Conservation (phyloP, 2,888 invertebrate genomes). For the Hecatera dysodea region DNA sequence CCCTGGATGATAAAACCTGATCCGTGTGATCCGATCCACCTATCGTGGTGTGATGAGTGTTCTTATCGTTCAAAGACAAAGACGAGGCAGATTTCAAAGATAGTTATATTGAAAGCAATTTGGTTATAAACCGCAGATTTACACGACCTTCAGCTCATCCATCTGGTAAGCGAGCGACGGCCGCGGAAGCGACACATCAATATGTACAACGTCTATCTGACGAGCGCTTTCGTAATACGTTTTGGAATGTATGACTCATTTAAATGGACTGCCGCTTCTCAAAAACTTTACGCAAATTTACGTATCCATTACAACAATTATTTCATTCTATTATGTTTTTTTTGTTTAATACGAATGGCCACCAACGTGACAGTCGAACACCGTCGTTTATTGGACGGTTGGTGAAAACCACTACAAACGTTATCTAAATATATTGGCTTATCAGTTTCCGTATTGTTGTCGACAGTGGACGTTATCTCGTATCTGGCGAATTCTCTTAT, state of each 20-base stretch:
- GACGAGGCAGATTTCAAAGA: slow-evolving; percentile 23
- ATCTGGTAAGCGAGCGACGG: slow-evolving; percentile 47
- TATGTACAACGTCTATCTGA: slow-evolving; percentile 46
- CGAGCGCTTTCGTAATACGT: slow-evolving; percentile 32
- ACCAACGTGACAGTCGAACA: slow-evolving; percentile 6
- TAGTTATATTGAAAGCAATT: slow-evolving; percentile 44
- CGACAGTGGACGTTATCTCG: slow-evolving; percentile 79
- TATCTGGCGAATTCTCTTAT: slow-evolving; percentile 70
- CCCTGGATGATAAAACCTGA: not conserved
- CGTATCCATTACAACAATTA: slow-evolving; percentile 8
- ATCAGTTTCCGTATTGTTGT: slow-evolving; percentile 77
- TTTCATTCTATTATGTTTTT: slow-evolving; percentile 21
- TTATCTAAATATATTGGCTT: slow-evolving; percentile 64
- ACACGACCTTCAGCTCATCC: slow-evolving; percentile 49
- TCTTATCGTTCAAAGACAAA: slow-evolving; percentile 22
- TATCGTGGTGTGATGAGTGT: not conserved
- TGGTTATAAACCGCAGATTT: slow-evolving; percentile 52
- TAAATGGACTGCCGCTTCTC: slow-evolving; percentile 28
- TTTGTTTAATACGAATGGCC: slow-evolving; percentile 18
- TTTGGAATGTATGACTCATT: slow-evolving; percentile 56
- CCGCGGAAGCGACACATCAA: slow-evolving; percentile 58
- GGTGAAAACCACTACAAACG: slow-evolving; percentile 62
- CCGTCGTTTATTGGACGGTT: slow-evolving; percentile 31
- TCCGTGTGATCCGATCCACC: too few species aligned
- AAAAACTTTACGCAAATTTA: slow-evolving; percentile 17